Percentiles rank a stretch among this genome's conserved stretches.
These are phyloP conservation scores for Esox niger DNA, from an alignment of 2,113 vertebrate species.

Conservation along the genomic window DNA sequence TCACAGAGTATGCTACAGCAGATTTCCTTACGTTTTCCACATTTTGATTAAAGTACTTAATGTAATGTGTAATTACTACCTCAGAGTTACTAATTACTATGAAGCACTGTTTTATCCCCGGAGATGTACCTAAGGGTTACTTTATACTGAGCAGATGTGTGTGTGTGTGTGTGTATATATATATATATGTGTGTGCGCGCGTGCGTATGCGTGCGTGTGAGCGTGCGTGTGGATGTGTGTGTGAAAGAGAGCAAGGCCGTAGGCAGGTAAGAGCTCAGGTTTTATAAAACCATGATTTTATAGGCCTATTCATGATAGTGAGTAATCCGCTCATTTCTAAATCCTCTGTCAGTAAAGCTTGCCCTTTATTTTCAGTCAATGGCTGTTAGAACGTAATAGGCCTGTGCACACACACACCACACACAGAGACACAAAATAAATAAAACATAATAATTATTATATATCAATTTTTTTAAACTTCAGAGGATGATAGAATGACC, in stretches of 20 bases:
- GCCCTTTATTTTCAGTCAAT: no score
- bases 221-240: not conserved
- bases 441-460: no score
- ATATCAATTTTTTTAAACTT: no score
- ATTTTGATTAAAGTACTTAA: conserved; percentile 4
- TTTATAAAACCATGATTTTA: no score
- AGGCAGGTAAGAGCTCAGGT: no score
- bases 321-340: no score
- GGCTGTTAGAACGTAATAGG: no score
- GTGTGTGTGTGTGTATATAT: not conserved
- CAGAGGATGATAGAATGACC: no score
- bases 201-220: not conserved
- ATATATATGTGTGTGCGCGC: not conserved
- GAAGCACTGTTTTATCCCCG: not conserved
- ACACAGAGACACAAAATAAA: no score
- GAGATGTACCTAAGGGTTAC: conserved; percentile 11
- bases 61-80: conserved; percentile 2
- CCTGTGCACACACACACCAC: no score
- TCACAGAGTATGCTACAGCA: not conserved
- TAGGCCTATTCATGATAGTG: no score
- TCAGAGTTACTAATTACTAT: conserved; percentile 1
- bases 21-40: not conserved
- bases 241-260: not conserved
- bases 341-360: no score
- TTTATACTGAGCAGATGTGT: conserved; percentile 5